Percentiles rank a stretch among this genome's conserved stretches.
Evolutionary conservation across 2,888 invertebrate species (phyloP).

Genomic region (Ceratothoa steindachneri): DNA sequence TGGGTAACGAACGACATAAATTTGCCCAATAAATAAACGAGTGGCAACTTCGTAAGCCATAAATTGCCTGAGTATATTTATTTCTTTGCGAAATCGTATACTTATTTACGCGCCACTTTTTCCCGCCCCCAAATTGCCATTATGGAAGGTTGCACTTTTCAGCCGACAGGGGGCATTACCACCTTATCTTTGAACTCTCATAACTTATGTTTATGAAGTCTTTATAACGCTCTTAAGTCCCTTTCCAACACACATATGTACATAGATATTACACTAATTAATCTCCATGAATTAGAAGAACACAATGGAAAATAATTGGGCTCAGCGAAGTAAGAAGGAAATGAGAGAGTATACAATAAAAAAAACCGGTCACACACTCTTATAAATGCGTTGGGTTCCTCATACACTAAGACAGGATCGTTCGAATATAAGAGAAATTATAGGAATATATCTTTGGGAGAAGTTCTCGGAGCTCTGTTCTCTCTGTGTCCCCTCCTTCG

Average conservation of each 20-base stretch:
- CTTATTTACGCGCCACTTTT: background rate
- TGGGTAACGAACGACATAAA: background rate
- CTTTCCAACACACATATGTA: background rate
- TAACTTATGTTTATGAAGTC: background rate
- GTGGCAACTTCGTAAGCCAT: background rate
- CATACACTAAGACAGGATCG: too few species aligned
- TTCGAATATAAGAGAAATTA: too few species aligned
- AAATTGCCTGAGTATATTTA: background rate
- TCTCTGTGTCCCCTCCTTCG: too few species aligned
- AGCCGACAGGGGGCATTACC: background rate
- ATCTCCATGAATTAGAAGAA: too few species aligned
- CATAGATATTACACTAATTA: too few species aligned
- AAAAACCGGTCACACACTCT: too few species aligned
- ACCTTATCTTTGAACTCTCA: background rate
- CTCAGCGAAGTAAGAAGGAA: too few species aligned
- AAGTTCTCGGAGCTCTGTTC: too few species aligned
- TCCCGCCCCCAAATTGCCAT: background rate
- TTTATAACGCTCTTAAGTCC: background rate
- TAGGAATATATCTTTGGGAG: too few species aligned
- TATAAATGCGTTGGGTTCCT: too few species aligned
- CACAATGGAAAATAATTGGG: too few species aligned
- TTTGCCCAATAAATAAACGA: background rate
- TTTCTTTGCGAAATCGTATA: background rate
- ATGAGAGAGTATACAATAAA: too few species aligned
- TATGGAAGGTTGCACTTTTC: background rate